These are phyloP conservation scores for Clepsis dumicolana DNA, from an alignment of 2,888 invertebrate species.

Conservation along the genomic window DNA sequence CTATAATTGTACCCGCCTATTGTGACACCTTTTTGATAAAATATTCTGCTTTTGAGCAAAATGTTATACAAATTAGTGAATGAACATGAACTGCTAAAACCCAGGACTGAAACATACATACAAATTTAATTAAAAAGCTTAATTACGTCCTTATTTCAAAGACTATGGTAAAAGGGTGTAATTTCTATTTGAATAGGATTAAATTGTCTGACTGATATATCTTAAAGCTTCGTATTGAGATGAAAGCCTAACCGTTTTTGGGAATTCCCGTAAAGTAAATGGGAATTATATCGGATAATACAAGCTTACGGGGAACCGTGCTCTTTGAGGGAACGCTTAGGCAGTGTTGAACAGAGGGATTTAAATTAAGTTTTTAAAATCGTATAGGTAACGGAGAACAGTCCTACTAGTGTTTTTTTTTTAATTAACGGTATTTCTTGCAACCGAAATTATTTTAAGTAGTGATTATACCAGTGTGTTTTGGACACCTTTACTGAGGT, in stretches of 20 bases:
- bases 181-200: slow-evolving; percentile 12
- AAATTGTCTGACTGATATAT: slow-evolving; percentile 4
- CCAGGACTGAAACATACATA: neutral
- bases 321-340: neutral
- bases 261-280: neutral
- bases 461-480: no score
- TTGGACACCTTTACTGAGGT: no score
- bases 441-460: no score
- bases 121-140: neutral
- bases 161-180: slow-evolving; percentile 1
- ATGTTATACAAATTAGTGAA: no score
- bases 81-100: no score
- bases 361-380: no score
- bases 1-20: no score
- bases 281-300: slow-evolving; percentile 8
- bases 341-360: neutral
- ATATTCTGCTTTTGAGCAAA: no score
- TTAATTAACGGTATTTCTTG: no score
- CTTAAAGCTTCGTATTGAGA: slow-evolving; percentile 8
- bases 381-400: no score
- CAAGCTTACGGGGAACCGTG: neutral
- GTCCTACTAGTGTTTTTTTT: no score
- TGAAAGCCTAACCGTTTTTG: slow-evolving; percentile 5
- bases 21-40: no score
- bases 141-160: neutral